Conservation (phyloP, 2,113 vertebrate species). For the Rafetus swinhoei region DNA sequence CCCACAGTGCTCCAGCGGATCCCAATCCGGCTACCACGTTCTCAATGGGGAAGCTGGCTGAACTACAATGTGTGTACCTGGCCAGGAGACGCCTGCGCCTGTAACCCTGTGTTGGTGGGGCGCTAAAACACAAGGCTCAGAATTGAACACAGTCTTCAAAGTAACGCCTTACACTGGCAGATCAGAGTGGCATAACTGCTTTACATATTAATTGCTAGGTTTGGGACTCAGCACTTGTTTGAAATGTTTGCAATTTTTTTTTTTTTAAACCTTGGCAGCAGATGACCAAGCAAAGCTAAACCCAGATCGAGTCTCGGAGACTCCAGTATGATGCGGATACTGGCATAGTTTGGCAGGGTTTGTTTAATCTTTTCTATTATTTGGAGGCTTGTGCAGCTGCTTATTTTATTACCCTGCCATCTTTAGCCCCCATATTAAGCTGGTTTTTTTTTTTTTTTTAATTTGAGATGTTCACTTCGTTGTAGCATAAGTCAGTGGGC, state of each 20-base stretch:
- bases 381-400: conserved; percentile 62
- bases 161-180: conserved; percentile 71
- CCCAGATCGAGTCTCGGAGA: neutral
- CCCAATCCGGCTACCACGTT: too few species aligned
- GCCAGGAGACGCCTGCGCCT: too few species aligned
- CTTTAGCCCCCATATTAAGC: too few species aligned
- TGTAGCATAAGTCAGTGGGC: conserved; percentile 59
- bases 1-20: too few species aligned
- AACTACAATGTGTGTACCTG: too few species aligned
- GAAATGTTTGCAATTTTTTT: conserved; percentile 29
- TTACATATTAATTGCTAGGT: conserved; percentile 71
- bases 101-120: too few species aligned
- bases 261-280: conserved; percentile 10
- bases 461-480: conserved; percentile 75
- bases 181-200: conserved; percentile 71
- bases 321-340: conserved; percentile 20
- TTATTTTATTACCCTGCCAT: conserved; percentile 70
- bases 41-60: too few species aligned
- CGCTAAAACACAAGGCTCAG: conserved; percentile 66
- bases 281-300: neutral
- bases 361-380: conserved; percentile 46
- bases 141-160: conserved; percentile 69
- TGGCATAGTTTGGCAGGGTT: fast-evolving
- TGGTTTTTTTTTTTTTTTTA: neutral
- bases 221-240: conserved; percentile 36